Conservation (phyloP, 2,113 vertebrate genomes). For the Tachycineta bicolor region DNA sequence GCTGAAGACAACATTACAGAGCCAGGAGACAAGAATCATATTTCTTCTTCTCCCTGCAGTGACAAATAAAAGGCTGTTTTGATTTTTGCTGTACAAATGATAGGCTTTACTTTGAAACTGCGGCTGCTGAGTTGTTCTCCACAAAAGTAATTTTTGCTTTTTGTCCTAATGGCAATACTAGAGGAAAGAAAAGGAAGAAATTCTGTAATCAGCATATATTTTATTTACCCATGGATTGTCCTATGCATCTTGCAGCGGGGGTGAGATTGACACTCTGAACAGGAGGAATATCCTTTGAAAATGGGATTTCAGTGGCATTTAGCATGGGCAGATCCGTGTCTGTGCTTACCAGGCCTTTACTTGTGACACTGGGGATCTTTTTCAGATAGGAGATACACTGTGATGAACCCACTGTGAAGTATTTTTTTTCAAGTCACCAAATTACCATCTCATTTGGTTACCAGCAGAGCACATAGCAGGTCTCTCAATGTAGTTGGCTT, state of each 20-base stretch:
- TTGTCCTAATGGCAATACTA: neutral
- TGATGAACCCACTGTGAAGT: neutral
- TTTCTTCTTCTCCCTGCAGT: slow-evolving; percentile 73
- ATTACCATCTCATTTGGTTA: neutral
- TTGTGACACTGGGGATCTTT: neutral
- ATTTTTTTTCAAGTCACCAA: neutral
- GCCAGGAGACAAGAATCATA: slow-evolving; percentile 59
- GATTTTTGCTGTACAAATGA: slow-evolving; percentile 72
- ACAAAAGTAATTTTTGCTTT: slow-evolving; percentile 48
- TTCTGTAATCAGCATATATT: slow-evolving; percentile 16
- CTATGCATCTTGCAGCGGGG: slow-evolving; percentile 24
- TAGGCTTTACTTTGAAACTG: slow-evolving; percentile 68
- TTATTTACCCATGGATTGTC: neutral
- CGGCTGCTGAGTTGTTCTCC: slow-evolving; percentile 6
- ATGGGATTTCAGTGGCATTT: neutral
- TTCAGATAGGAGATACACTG: neutral
- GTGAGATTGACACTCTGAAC: neutral
- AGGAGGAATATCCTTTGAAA: neutral
- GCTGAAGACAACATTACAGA: slow-evolving; percentile 55
- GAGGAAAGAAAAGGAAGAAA: neutral
- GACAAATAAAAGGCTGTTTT: slow-evolving; percentile 75
- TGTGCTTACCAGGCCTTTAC: neutral
- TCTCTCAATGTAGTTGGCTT: neutral
- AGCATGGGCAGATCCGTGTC: neutral
- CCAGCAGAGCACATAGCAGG: neutral